Evolutionary conservation across 2,113 vertebrate genomes (phyloP).

Genomic region (Falco punctatus): DNA sequence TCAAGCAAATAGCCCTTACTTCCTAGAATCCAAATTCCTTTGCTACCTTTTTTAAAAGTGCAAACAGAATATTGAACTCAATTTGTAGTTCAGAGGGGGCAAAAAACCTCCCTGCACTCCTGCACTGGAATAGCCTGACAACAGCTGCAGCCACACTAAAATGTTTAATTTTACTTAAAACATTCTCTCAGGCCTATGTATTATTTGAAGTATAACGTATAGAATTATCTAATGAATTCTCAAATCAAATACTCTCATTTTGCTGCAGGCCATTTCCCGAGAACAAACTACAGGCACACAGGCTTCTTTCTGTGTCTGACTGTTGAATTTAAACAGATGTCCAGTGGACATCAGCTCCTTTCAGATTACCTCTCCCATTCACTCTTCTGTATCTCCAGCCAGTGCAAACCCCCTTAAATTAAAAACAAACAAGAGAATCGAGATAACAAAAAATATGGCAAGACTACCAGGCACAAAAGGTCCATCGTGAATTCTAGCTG

Average conservation of each 20-base stretch:
- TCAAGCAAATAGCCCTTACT: not conserved
- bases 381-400: not conserved
- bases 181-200: constrained; percentile 54
- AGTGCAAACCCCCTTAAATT: not conserved
- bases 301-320: constrained; percentile 1
- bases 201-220: constrained; percentile 26
- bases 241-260: constrained; percentile 58
- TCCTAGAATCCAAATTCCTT: not conserved
- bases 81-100: constrained; percentile 17
- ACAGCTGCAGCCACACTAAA: not conserved
- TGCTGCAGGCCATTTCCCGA: constrained; percentile 59
- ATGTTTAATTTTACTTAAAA: constrained; percentile 47
- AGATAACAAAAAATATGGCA: not conserved
- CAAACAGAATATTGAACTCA: constrained; percentile 28
- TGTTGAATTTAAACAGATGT: constrained; percentile 27
- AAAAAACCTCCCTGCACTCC: not conserved
- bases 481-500: not conserved
- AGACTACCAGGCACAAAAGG: not conserved
- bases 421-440: constrained; percentile 12
- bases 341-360: constrained; percentile 7
- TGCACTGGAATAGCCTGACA: not conserved
- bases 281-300: constrained; percentile 19
- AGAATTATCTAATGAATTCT: constrained; percentile 70
- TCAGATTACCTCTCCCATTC: not conserved
- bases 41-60: not conserved